Evolutionary conservation across 2,888 invertebrate species (phyloP).

Genomic region (Zygogramma bicolorata): DNA sequence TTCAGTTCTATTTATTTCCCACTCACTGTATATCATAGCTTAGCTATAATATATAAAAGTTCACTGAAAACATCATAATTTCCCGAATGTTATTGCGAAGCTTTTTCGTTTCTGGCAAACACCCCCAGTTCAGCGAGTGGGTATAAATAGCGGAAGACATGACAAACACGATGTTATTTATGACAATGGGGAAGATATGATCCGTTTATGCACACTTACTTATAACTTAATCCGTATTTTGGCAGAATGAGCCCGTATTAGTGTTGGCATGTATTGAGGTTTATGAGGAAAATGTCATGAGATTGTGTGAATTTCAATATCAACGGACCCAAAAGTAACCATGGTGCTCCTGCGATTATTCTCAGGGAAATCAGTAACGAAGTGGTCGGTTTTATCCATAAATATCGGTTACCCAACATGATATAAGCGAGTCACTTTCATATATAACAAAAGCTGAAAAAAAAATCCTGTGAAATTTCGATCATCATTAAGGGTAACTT

Average conservation of each 20-base stretch:
- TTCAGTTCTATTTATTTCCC: too few relatives aligned
- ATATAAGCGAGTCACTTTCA: too few relatives aligned
- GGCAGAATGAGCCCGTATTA: background rate
- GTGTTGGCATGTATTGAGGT: background rate
- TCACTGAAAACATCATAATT: constrained; percentile 1
- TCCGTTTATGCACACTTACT: background rate
- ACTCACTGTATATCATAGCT: background rate
- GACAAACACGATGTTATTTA: constrained; percentile 2
- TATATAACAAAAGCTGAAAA: too few relatives aligned
- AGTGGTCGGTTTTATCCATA: too few relatives aligned
- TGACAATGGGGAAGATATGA: background rate
- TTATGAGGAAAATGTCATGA: too few relatives aligned
- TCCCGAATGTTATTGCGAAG: background rate
- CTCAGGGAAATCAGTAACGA: too few relatives aligned
- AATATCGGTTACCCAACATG: too few relatives aligned
- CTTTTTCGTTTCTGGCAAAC: constrained; percentile 6
- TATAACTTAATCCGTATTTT: background rate
- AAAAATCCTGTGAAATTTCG: too few relatives aligned
- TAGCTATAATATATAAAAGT: background rate
- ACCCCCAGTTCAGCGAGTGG: background rate
- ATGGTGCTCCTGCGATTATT: too few relatives aligned
- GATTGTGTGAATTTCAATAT: too few relatives aligned
- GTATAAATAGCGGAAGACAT: background rate
- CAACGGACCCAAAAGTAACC: too few relatives aligned
- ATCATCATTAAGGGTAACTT: too few relatives aligned